A percentile compares a stretch with the other conserved stretches of the same genome.
Conservation (phyloP, 2,888 invertebrate genomes). For the Adelognathus sp. region DNA sequence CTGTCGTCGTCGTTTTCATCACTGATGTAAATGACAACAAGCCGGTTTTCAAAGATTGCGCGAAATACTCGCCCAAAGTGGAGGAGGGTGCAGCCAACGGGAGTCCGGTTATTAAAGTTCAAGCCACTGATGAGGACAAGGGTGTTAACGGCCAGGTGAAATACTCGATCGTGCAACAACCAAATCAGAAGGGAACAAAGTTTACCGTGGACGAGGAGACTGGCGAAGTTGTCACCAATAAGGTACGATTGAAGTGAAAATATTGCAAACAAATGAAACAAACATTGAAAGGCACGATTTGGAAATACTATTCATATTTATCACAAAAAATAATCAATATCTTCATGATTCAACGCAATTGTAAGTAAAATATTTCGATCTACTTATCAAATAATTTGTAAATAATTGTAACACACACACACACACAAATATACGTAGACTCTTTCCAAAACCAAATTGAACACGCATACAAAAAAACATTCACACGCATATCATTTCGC, state of each 20-base stretch:
- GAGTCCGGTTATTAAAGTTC: constrained; percentile 95
- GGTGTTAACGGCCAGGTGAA: constrained; percentile 97
- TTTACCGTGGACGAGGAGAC: constrained; percentile 98
- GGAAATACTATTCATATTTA: too few relatives aligned
- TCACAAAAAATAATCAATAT: too few relatives aligned
- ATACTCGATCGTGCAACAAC: constrained; percentile 98
- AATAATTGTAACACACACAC: too few relatives aligned
- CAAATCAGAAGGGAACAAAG: constrained; percentile 96
- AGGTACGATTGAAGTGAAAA: constrained; percentile 80
- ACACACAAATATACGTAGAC: too few relatives aligned
- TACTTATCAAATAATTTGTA: too few relatives aligned
- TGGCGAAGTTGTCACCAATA: constrained; percentile 96
- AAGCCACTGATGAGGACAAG: constrained; percentile 97
- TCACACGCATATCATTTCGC: too few relatives aligned
- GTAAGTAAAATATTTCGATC: too few relatives aligned
- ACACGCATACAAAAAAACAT: too few relatives aligned
- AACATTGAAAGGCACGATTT: too few relatives aligned
- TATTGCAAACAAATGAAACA: neutral
- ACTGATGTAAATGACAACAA: constrained; percentile 99
- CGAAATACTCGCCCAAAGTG: constrained; percentile 95
- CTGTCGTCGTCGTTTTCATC: constrained; percentile 97
- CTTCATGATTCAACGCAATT: too few relatives aligned
- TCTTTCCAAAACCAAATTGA: too few relatives aligned
- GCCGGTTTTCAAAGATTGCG: constrained; percentile 96
- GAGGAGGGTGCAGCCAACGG: constrained; percentile 97